Percentiles rank a stretch among this genome's conserved stretches.
Conservation (phyloP, 2,888 invertebrate genomes). For the Leucophora obtusa region DNA sequence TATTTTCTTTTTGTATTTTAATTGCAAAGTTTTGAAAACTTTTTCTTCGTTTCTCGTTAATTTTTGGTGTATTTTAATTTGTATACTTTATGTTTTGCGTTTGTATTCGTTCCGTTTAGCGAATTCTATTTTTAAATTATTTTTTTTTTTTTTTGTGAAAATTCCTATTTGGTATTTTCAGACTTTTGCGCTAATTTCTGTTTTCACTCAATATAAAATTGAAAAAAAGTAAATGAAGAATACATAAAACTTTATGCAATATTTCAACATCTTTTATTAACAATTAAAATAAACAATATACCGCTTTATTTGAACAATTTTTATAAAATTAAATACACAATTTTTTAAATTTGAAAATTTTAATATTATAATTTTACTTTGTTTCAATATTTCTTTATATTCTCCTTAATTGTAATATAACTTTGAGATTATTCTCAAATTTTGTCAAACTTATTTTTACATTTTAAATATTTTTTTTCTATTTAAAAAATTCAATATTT, state of each 20-base stretch:
- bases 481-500: too few species aligned
- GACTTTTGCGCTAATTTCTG: conserved; percentile 63
- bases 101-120: conserved; percentile 69
- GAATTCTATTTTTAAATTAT: conserved; percentile 74
- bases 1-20: conserved; percentile 14
- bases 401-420: too few species aligned
- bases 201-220: conserved; percentile 50
- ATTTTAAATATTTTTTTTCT: too few species aligned
- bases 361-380: conserved; percentile 1
- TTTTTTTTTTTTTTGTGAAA: conserved; percentile 66
- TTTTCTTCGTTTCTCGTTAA: not conserved
- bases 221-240: conserved; percentile 33
- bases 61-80: conserved; percentile 21
- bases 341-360: not conserved
- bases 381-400: not conserved
- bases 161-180: conserved; percentile 73
- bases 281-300: conserved; percentile 2
- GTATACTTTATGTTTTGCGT: conserved; percentile 66
- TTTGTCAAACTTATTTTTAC: too few species aligned
- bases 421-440: too few species aligned
- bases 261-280: not conserved
- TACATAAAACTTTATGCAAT: conserved; percentile 53
- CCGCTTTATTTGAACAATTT: not conserved
- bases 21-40: conserved; percentile 23
- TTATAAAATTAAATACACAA: not conserved